phyloP scores from a whole-genome alignment of 1,140 invertebrate genomes.

The Lordiphosa clarofinis region DNA sequence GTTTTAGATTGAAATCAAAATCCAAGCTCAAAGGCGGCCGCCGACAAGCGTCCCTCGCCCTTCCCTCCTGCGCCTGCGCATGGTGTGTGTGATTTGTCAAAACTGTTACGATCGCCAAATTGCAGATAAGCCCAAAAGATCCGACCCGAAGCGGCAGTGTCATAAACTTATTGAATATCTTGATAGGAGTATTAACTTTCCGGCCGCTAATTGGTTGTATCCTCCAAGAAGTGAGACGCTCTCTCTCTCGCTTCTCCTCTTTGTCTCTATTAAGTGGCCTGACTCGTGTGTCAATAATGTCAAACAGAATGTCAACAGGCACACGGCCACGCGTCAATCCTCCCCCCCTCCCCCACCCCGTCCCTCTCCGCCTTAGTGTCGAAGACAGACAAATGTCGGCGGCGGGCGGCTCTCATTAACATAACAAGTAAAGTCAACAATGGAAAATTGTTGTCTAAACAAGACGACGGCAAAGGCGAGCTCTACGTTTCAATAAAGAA shows the following conservation, averaged over 20 bases:
- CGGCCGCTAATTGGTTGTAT: constrained; percentile 43
- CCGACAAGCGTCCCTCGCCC: constrained; percentile 17
- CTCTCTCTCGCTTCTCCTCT: background rate
- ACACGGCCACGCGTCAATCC: constrained; percentile 61
- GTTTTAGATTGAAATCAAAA: constrained; percentile 78
- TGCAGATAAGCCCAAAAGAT: constrained; percentile 52
- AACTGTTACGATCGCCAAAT: constrained; percentile 78
- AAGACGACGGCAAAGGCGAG: constrained; percentile 37
- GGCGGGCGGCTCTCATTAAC: constrained; percentile 62
- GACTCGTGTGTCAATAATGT: constrained; percentile 75
- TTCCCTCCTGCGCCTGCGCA: background rate
- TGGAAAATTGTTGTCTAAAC: constrained; percentile 76
- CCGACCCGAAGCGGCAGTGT: constrained; percentile 26
- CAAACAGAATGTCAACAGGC: constrained; percentile 71
- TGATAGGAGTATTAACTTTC: constrained; percentile 26
- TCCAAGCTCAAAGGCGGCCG: constrained; percentile 68
- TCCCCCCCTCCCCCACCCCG: too few relatives aligned
- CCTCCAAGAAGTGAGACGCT: too few relatives aligned
- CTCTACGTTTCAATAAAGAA: constrained; percentile 68
- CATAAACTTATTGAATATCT: constrained; percentile 73
- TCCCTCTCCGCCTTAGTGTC: constrained; percentile 6
- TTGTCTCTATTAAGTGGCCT: constrained; percentile 4
- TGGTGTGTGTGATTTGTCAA: constrained; percentile 68
- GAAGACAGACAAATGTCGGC: constrained; percentile 28
- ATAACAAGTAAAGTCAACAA: constrained; percentile 77